Conservation (phyloP, 2,888 invertebrate species). For the Ceraclea dissimilis region DNA sequence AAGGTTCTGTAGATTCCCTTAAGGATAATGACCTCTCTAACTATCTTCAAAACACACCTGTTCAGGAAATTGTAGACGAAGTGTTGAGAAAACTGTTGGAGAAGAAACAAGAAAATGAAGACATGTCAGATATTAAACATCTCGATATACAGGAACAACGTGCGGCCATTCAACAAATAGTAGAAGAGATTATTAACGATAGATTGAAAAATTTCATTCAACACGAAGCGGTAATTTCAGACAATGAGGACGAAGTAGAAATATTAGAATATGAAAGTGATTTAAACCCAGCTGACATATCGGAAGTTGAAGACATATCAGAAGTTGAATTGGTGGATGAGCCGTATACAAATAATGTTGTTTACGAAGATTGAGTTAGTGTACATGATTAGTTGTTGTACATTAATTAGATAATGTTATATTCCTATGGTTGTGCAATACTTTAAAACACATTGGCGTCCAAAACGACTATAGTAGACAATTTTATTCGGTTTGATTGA, state of each 20-base stretch:
- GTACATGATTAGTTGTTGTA: not conserved
- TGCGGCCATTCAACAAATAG: conserved; percentile 42
- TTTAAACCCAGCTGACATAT: no score
- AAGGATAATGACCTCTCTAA: conserved; percentile 15
- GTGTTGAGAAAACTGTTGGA: conserved; percentile 49
- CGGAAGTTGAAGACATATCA: not conserved
- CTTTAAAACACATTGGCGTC: not conserved
- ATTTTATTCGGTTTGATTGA: not conserved
- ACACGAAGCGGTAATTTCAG: not conserved
- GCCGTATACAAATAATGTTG: conserved; percentile 8
- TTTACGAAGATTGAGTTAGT: conserved; percentile 4
- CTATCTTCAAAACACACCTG: conserved; percentile 17
- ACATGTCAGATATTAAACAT: conserved; percentile 29
- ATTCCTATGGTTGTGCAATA: not conserved
- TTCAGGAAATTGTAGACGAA: conserved; percentile 45
- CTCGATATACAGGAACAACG: conserved; percentile 37
- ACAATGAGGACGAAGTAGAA: not conserved
- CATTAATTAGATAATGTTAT: no score
- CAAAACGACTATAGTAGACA: not conserved
- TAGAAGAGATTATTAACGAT: conserved; percentile 43
- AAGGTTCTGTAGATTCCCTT: not conserved
- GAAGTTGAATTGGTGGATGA: conserved; percentile 7
- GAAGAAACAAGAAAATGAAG: conserved; percentile 45
- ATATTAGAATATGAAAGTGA: no score
- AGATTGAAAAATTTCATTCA: conserved; percentile 25